Base-by-base conservation (phyloP, 2,113 vertebrate genomes). In the Colaptes auratus region DNA sequence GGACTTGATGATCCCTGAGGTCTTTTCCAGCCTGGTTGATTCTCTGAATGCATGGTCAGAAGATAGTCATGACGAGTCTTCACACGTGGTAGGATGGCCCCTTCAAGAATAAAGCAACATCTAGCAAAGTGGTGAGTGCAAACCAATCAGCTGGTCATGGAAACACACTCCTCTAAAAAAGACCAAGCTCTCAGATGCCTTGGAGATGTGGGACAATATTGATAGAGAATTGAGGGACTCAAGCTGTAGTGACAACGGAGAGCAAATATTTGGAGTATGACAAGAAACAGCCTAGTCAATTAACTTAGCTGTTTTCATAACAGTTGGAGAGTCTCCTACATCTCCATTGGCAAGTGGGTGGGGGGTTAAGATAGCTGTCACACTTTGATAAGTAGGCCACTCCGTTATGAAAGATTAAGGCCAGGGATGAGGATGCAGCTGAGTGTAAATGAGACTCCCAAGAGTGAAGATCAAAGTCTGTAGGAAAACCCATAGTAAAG, bases 401-500 rank as follows among this genome's bases (percentile, higher is more conserved):
- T 93, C 87, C 3, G 36, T 67, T 94, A 71, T 82, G 94, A 89
- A 92, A 92, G 95, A 95, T 84, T 90, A 96, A 95, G 95, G 84
- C 78, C 92, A 80, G 91, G 14, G 85, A 92, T 89, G 94, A 0
- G 28, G 82, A 90, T 92, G 90, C 86, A 87, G 86, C 79, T 83
- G 95, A 88, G 94, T 83, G 91, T 77, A 84, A 95, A 95, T 82
- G 91, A 94, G 91, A 73, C 71, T 94, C 87, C 94, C 94, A 89
- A 63, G 94, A 89, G 86, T 59, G 91, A 93, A 79, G 91, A 93
- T 95, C 94, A 96, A 96, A 93, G 89, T 70, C 87, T 15, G 76
- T 44, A 81, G 88, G 89, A 60, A 94, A 96, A 74, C 87, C 87
- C 87, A 56, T 63, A 73, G 84, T 13, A 89, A 89, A 93, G 93